Base-by-base conservation (phyloP, 2,888 invertebrate species). In the Caradrina clavipalpis region DNA sequence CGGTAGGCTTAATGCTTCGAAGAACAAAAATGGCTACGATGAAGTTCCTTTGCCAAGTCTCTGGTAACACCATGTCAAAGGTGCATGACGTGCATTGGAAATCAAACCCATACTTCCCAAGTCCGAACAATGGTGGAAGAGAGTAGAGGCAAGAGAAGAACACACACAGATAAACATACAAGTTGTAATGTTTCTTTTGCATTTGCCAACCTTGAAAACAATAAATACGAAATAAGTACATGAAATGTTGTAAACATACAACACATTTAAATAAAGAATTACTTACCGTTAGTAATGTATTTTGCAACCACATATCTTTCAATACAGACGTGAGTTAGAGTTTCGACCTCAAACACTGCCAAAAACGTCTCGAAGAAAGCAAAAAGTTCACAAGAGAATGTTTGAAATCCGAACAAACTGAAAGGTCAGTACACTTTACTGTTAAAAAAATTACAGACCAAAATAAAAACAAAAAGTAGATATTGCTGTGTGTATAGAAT, bases 281-380 rank as follows among this genome's bases (percentile, higher is more conserved):
- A 83, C 83, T 87, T 90, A 96, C 96, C 95, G 72, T 93, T 91
- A 58, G 87, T 88, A 21, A 87, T 88, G 76, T 94, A 94, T 84
- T 93, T 93, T 10, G 93, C 91, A 11, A 93, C 83, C 15, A 96
- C 91, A 79, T 94, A 95, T 87, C 96, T 90, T 83, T 96, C 96
- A 59, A 96, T 91, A 76, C 95, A 95, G 42, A 96, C 87, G 66
- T 96, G 91, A 1, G 96, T 93, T 21, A 96, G 85, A 69, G 92
- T 90, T 83, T 95, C 94, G 55, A 96, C 91, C 88, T 96, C 96
- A 69, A 93, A 92, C 13, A 95, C 91, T 51, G 94, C 92, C 76
- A 96, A 82, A 84, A 96, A 93, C 64, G 95, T 95, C 70, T 95
- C 94, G 74, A 94, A 82, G 78, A 96, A 96, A 31, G 85, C 91